Conservation (phyloP, 30 jellyfish, hydroid and myxozoan genomes). For the Mastigias papua region DNA sequence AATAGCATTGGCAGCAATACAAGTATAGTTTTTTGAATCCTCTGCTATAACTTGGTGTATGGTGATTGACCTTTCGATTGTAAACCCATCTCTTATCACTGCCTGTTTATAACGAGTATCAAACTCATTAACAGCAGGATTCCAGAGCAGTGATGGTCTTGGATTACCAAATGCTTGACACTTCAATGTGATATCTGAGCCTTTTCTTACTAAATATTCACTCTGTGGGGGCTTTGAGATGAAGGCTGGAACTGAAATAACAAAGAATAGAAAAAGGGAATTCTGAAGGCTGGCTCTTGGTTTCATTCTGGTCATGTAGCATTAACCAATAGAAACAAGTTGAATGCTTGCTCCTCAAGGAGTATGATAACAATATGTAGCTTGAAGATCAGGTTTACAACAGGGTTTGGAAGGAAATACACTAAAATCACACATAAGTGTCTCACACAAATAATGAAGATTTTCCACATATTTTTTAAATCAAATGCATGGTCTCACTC, state of each 20-base stretch:
- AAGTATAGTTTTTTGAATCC: slow-evolving; percentile 55
- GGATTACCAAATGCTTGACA: slow-evolving; percentile 74
- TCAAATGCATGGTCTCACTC: too few relatives aligned
- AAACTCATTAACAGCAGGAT: slow-evolving; percentile 3
- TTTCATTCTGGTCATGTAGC: not conserved
- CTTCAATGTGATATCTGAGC: slow-evolving; percentile 33
- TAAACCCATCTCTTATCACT: slow-evolving; percentile 21
- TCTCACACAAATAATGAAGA: too few relatives aligned
- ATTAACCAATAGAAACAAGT: too few relatives aligned
- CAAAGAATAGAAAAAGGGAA: not conserved
- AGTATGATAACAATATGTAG: too few relatives aligned
- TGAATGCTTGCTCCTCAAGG: too few relatives aligned
- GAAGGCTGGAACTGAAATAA: slow-evolving; percentile 43
- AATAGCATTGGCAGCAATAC: slow-evolving; percentile 51
- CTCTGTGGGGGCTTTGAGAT: slow-evolving; percentile 34
- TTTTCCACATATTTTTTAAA: too few relatives aligned
- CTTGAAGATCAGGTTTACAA: too few relatives aligned
- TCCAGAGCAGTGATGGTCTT: slow-evolving; percentile 56
- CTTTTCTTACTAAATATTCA: slow-evolving; percentile 24
- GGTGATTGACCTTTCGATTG: slow-evolving; percentile 9
- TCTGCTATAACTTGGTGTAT: not conserved
- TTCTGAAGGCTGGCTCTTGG: not conserved
- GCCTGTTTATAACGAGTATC: slow-evolving; percentile 1
- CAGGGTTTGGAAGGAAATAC: too few relatives aligned
- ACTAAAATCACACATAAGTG: too few relatives aligned